Evolutionary conservation across 2,888 invertebrate species (phyloP), one percentile per base, ranked within the genome.

Genomic region (Malthinus flaveolus): DNA sequence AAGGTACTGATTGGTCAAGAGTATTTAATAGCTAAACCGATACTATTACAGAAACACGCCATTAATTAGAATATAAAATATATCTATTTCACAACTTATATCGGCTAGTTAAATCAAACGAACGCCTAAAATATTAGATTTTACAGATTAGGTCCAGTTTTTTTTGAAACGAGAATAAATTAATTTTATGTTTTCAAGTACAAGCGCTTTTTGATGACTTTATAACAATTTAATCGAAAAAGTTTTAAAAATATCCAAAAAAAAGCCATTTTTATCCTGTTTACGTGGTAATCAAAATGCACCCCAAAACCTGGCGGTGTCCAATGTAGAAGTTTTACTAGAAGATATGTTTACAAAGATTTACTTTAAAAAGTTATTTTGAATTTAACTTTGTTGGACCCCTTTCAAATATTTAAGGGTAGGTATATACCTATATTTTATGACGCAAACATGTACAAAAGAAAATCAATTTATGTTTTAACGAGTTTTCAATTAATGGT

Each of bases 401-500:
- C 39, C 3, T 42, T 15, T 9, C n/a, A 42, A 42, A 42, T 42
- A 42, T 42, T 42, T 15, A 42, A 42, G 39, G 39, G 23, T 23
- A n/a, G n/a, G n/a, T n/a, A n/a, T n/a, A n/a, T n/a, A n/a, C n/a
- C n/a, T n/a, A 42, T 42, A 23, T 42, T 42, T 42, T 42, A 42
- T 42, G 39, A 42, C 15, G 15, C 10, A 15, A 42, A 42, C 39
- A 13, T 23, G 3, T 23, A 15, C 39, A 42, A 13, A 42, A 42
- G 13, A 42, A 42, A 42, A 42, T 42, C 39, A 42, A 42, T 42
- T 42, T 42, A 42, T 23, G 9, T 42, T 42, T 42, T 23, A 42
- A 42, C 39, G 39, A 31, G 37, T 32, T 49, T 49, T 49, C 37
- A 39, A 39, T 49, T 49, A 49, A 49, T 37, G 10, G 11, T 12